Evolutionary conservation across 2,113 vertebrate species (phyloP).

Genomic region (Platichthys flesus): DNA sequence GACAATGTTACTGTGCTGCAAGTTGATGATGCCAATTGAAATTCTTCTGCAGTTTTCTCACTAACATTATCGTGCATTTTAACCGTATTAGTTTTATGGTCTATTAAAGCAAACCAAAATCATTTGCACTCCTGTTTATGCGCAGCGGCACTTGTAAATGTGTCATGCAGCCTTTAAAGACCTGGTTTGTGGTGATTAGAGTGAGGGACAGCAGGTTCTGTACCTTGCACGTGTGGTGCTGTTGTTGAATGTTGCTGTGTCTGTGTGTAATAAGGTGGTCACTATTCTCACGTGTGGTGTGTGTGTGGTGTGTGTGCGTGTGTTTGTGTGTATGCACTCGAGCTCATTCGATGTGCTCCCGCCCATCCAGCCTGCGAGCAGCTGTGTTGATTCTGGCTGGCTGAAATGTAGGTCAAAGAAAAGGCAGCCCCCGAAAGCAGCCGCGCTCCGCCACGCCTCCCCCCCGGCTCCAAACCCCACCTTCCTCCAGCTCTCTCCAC

Average conservation of each 20-base stretch:
- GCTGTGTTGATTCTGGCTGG: slow-evolving; percentile 67
- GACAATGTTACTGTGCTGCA: not conserved
- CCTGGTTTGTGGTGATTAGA: not conserved
- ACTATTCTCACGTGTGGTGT: not conserved
- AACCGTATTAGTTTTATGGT: not conserved
- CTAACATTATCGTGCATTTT: not conserved
- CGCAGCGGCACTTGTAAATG: not conserved
- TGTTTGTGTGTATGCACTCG: not conserved
- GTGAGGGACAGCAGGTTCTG: not conserved
- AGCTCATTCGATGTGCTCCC: slow-evolving; percentile 23
- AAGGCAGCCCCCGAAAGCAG: slow-evolving; percentile 33
- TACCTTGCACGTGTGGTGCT: slow-evolving; percentile 11
- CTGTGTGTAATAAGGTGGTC: not conserved
- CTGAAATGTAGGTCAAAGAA: slow-evolving; percentile 77
- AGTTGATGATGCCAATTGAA: not conserved
- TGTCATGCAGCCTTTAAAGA: not conserved
- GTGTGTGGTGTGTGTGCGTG: slow-evolving; percentile 14
- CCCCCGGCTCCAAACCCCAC: slow-evolving; percentile 19
- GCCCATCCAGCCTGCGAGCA: slow-evolving; percentile 47
- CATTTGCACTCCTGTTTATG: slow-evolving; percentile 12
- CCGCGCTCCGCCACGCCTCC: slow-evolving; percentile 8
- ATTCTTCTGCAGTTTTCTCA: not conserved
- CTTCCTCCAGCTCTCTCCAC: not conserved
- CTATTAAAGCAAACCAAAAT: not conserved
- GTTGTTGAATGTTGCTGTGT: slow-evolving; percentile 8